Conservation (phyloP, 2,888 invertebrate genomes). For the Disparrhopalites patrizii region DNA sequence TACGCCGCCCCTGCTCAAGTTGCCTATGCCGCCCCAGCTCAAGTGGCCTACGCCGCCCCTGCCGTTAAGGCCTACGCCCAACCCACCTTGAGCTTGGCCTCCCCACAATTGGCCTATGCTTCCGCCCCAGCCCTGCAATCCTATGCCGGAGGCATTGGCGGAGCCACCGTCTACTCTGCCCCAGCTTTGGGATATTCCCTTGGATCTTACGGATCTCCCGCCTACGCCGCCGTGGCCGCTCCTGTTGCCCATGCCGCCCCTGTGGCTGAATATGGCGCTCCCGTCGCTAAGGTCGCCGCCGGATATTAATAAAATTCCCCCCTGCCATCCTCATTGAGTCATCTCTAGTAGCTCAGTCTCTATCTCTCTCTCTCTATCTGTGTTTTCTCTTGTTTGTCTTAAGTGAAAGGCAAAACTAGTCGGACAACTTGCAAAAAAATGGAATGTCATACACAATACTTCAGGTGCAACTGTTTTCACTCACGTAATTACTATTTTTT, state of each 20-base stretch:
- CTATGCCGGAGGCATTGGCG: conserved; percentile 6
- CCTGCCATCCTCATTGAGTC: too few relatives aligned
- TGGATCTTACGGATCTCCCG: conserved; percentile 17
- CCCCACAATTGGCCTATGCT: conserved; percentile 28
- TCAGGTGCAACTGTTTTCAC: not conserved
- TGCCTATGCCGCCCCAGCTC: conserved; percentile 1
- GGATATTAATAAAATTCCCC: too few relatives aligned
- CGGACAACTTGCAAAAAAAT: too few relatives aligned
- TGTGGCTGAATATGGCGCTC: conserved; percentile 23
- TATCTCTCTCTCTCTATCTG: too few relatives aligned
- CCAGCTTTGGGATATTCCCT: conserved; percentile 44
- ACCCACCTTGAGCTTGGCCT: conserved; percentile 30
- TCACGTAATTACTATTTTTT: not conserved
- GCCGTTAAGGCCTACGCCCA: conserved; percentile 28
- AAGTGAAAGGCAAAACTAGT: too few relatives aligned
- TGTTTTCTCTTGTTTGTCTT: too few relatives aligned
- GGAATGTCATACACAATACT: too few relatives aligned
- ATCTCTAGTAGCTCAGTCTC: too few relatives aligned
- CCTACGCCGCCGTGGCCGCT: not conserved
- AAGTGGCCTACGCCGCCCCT: conserved; percentile 6
- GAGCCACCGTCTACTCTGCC: conserved; percentile 37
- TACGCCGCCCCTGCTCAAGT: conserved; percentile 9
- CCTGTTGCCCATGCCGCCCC: conserved; percentile 1
- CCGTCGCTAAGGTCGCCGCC: conserved; percentile 4
- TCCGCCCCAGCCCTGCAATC: conserved; percentile 5